Evolutionary conservation across 1,140 invertebrate genomes (phyloP).

Genomic region (Maniola jurtina): DNA sequence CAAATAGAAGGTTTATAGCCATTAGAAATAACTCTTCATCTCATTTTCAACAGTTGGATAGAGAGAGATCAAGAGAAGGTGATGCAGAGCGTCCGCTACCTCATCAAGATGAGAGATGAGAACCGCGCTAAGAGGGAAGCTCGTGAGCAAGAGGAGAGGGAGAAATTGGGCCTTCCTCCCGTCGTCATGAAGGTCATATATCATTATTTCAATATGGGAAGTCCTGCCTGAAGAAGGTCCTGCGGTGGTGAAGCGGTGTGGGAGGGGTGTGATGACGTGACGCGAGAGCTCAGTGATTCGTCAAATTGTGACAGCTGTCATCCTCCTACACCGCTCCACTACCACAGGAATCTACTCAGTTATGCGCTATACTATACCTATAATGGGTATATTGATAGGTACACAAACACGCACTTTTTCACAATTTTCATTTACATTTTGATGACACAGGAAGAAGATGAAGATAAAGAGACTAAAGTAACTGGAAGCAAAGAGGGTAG

Average conservation of each 20-base stretch:
- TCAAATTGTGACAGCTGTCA: too few relatives aligned
- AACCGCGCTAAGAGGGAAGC: slow-evolving; percentile 54
- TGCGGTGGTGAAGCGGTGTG: too few relatives aligned
- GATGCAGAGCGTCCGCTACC: slow-evolving; percentile 65
- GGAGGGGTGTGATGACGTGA: too few relatives aligned
- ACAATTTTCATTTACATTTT: background rate
- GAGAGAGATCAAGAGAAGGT: slow-evolving; percentile 70
- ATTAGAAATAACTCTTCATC: background rate
- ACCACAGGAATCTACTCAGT: too few relatives aligned
- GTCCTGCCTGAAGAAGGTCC: too few relatives aligned
- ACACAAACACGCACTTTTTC: too few relatives aligned
- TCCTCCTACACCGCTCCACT: too few relatives aligned
- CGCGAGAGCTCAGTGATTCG: too few relatives aligned
- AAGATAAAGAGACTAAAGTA: slow-evolving; percentile 11
- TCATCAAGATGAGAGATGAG: slow-evolving; percentile 68
- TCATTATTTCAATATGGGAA: too few relatives aligned
- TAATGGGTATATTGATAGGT: too few relatives aligned
- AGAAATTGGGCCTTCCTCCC: slow-evolving; percentile 44
- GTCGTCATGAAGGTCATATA: slow-evolving; percentile 31
- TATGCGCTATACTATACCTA: too few relatives aligned
- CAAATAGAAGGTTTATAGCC: too few relatives aligned
- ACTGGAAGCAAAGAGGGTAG: slow-evolving; percentile 19
- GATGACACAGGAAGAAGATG: slow-evolving; percentile 29
- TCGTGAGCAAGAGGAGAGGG: slow-evolving; percentile 51
- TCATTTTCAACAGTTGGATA: slow-evolving; percentile 59